Percentiles rank a stretch among this genome's conserved stretches.
These are phyloP conservation scores for Oscheius onirici DNA, from an alignment of 2,888 invertebrate genomes.

Conservation along the genomic window DNA sequence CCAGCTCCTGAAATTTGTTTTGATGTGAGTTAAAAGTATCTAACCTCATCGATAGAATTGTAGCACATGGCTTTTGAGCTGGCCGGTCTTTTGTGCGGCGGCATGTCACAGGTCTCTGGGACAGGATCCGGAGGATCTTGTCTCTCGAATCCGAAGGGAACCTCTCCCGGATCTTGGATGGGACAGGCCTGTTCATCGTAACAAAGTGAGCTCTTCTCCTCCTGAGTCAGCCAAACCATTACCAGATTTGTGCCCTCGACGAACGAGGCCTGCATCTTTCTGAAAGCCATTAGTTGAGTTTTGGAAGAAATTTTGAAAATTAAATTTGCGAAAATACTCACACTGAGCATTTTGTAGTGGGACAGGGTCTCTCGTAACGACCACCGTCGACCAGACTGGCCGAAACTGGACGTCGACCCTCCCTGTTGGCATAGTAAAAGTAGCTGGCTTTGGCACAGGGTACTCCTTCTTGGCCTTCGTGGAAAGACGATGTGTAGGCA, in stretches of 20 bases:
- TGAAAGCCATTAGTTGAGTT: constrained; percentile 34
- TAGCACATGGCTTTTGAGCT: constrained; percentile 35
- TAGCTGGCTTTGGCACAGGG: constrained; percentile 61
- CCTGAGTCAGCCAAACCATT: constrained; percentile 65
- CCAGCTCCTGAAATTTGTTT: constrained; percentile 10
- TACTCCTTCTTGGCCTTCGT: constrained; percentile 56
- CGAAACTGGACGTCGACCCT: constrained; percentile 11
- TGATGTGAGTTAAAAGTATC: not conserved
- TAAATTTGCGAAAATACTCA: too few relatives aligned
- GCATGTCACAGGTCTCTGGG: constrained; percentile 12
- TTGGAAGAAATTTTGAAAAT: too few relatives aligned
- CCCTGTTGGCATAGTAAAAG: constrained; percentile 66
- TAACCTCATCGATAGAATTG: constrained; percentile 21
- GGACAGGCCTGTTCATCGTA: constrained; percentile 65
- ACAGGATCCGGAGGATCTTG: constrained; percentile 17
- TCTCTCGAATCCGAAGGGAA: constrained; percentile 24
- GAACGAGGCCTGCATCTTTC: constrained; percentile 67
- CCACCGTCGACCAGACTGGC: constrained; percentile 56
- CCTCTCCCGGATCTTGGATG: constrained; percentile 38
- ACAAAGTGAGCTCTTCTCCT: constrained; percentile 56
- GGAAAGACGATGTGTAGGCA: constrained; percentile 62
- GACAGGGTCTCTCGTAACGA: constrained; percentile 64
- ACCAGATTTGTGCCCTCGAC: constrained; percentile 67
- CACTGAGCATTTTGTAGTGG: constrained; percentile 65
- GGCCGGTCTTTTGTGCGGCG: constrained; percentile 22